Evolutionary conservation across 2,888 invertebrate species (phyloP).

Genomic region (Allophyes oxyacanthae): DNA sequence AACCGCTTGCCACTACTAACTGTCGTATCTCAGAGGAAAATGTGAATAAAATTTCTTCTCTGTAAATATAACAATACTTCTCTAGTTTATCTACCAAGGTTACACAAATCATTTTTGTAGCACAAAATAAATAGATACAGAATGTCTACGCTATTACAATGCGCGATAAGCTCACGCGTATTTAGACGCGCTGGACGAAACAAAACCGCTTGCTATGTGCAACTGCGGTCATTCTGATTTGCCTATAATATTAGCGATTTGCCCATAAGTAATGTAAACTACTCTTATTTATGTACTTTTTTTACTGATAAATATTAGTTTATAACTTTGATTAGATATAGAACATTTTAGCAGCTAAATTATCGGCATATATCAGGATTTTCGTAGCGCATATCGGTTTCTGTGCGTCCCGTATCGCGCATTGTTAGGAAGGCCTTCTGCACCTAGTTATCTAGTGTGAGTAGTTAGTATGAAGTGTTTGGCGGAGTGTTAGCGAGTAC

Average conservation of each 20-base stretch:
- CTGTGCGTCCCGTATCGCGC: background rate
- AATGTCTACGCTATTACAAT: conserved; percentile 11
- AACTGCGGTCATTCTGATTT: background rate
- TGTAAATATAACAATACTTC: conserved; percentile 46
- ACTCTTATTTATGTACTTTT: too few species aligned
- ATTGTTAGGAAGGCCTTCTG: conserved; percentile 7
- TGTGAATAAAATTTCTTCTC: conserved; percentile 24
- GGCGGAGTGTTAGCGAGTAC: conserved; percentile 33
- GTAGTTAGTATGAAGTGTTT: conserved; percentile 34
- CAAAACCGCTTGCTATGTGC: background rate
- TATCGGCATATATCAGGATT: too few species aligned
- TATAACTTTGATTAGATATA: too few species aligned
- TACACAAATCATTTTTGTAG: conserved; percentile 31
- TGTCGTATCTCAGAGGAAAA: conserved; percentile 62
- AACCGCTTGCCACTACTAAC: conserved; percentile 74
- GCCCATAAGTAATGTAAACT: too few species aligned
- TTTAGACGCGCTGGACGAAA: background rate
- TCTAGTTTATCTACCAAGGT: conserved; percentile 19
- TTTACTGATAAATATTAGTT: too few species aligned
- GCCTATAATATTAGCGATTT: too few species aligned
- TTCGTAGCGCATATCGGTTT: background rate
- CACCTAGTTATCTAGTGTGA: conserved; percentile 9
- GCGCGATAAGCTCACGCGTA: conserved; percentile 7
- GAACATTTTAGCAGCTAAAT: background rate
- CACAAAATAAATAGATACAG: conserved; percentile 32